Evolutionary conservation across 2,888 invertebrate species (phyloP).

Genomic region (Apotomis betuletana): DNA sequence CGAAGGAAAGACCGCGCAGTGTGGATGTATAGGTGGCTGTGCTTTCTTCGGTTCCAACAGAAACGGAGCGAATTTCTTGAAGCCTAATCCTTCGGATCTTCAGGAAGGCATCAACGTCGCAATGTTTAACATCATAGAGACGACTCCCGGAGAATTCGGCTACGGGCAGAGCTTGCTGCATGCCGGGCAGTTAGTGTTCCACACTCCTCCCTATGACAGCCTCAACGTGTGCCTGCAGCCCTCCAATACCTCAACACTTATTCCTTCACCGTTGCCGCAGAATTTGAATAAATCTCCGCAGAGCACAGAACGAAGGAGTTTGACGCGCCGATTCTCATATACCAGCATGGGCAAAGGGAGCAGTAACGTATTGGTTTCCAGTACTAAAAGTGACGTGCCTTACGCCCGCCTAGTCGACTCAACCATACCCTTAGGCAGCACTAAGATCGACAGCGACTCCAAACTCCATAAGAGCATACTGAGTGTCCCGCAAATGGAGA

Average conservation of each 20-base stretch:
- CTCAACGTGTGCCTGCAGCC: constrained; percentile 91
- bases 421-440: constrained; percentile 79
- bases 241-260: constrained; percentile 72
- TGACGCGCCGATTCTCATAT: constrained; percentile 79
- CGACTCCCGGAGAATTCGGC: constrained; percentile 91
- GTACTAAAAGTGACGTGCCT: constrained; percentile 87
- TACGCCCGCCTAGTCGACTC: constrained; percentile 91
- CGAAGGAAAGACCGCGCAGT: constrained; percentile 88
- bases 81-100: constrained; percentile 91
- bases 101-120: constrained; percentile 93
- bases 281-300: constrained; percentile 72
- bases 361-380: constrained; percentile 71
- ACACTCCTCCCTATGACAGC: constrained; percentile 93
- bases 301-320: constrained; percentile 69
- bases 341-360: constrained; percentile 78
- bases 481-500: constrained; percentile 86
- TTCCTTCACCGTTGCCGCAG: constrained; percentile 75
- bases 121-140: constrained; percentile 87
- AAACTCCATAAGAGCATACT: constrained; percentile 84
- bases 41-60: constrained; percentile 96
- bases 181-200: constrained; percentile 93
- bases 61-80: constrained; percentile 94
- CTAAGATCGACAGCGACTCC: constrained; percentile 89
- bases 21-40: constrained; percentile 98
- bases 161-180: constrained; percentile 97